phyloP scores from a whole-genome alignment of 1,140 invertebrate genomes.

The Ericerus pela region DNA sequence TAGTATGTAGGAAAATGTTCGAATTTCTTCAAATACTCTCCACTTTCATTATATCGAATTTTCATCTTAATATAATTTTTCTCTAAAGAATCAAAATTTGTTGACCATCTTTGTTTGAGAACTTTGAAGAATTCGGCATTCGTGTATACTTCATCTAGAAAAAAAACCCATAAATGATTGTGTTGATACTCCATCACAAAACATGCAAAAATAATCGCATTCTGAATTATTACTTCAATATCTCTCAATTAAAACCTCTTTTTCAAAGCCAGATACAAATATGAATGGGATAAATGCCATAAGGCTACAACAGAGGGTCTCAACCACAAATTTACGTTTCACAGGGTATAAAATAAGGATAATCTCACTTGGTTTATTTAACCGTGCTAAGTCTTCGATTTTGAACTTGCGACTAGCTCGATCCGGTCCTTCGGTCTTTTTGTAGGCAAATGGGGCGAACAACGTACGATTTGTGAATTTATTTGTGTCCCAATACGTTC shows the following conservation, averaged over 20 bases:
- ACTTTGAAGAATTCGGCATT: conserved; percentile 74
- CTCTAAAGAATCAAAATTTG: conserved; percentile 81
- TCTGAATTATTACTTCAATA: background rate
- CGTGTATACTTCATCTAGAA: conserved; percentile 57
- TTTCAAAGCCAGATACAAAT: too few relatives aligned
- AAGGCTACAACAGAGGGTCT: too few relatives aligned
- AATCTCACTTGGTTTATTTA: conserved; percentile 50
- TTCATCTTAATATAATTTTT: conserved; percentile 86
- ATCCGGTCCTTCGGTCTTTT: conserved; percentile 34
- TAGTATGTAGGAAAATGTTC: conserved; percentile 84
- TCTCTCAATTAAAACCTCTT: too few relatives aligned
- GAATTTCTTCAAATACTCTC: conserved; percentile 63
- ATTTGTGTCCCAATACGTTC: conserved; percentile 87
- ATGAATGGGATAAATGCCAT: too few relatives aligned
- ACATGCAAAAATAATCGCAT: background rate
- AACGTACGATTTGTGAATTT: conserved; percentile 84
- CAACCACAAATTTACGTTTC: background rate
- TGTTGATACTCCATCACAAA: conserved; percentile 13
- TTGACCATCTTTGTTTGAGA: conserved; percentile 81
- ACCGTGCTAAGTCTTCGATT: conserved; percentile 69
- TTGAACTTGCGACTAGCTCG: conserved; percentile 69
- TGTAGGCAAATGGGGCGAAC: conserved; percentile 91
- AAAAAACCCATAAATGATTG: conserved; percentile 16
- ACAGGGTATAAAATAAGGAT: conserved; percentile 5
- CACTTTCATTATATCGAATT: conserved; percentile 75